Evolutionary conservation across 2,113 vertebrate genomes (phyloP), one percentile per base, ranked within the genome.

Genomic region (Lichenostomus cassidix): DNA sequence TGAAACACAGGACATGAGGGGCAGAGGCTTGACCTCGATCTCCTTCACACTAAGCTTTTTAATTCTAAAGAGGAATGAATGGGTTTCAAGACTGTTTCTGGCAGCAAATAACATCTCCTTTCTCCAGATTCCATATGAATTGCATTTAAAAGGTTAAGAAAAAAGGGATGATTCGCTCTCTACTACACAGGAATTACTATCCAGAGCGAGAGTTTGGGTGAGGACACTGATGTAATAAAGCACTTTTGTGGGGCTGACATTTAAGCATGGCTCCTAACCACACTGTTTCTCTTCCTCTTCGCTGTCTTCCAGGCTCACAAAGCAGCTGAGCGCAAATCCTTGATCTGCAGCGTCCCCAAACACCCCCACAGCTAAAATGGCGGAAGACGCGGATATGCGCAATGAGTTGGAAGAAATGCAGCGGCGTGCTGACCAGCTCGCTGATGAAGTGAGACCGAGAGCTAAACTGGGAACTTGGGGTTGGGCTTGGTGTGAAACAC

Each of bases 321-420:
- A 89, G 91, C 65, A 84, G 79, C 92, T 56, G 77, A 83, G 63
- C 17, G 12, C 96, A 98, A 96, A 97, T 71, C 76, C 96, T 97
- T 97, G 97, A 97, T 97, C 97, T 96, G 85, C 93, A 96, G 97
- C 62, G 33, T 95, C 96, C 62, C 96, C 96, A 87, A 97, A 87
- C 96, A 96, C 97, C 97, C 91, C 90, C 94, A 95, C 97, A 98
- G 86, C 97, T 97, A 98, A 98, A 95, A 99, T 99, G 99, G 99
- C 99, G 44, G 99, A 99, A 83, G 99, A 99, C 5, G 98, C 99
- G 2, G 99, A 99, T 93, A 99, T 99, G 99, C 99, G 99, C 98
- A 99, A 99, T 98, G 99, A 99, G 98, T 97, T 99, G 97, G 99
- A 99, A 92, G 99, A 99, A 96, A 99, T 99, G 99, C 99, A 99